Evolutionary conservation across 2,888 invertebrate species (phyloP).

Genomic region (Diplolepis rosae): DNA sequence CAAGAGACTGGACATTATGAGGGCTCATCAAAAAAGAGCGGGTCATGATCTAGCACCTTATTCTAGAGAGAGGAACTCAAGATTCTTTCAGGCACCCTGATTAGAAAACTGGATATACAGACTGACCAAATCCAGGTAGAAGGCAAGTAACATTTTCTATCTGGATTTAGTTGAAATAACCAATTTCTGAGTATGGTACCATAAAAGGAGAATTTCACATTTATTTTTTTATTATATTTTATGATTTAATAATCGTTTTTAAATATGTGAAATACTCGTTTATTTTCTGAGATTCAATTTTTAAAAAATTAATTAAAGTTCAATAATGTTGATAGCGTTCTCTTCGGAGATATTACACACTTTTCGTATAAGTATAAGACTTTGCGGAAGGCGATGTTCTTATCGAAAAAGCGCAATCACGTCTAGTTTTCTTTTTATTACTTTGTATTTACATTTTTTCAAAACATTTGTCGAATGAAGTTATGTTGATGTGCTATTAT

Average conservation of each 20-base stretch:
- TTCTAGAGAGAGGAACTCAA: slow-evolving; percentile 49
- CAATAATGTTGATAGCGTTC: not conserved
- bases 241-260: not conserved
- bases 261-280: not conserved
- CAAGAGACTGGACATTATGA: slow-evolving; percentile 70
- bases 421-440: slow-evolving; percentile 19
- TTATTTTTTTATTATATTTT: not conserved
- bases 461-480: not conserved
- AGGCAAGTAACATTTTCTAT: slow-evolving; percentile 3
- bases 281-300: not conserved
- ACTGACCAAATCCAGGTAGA: slow-evolving; percentile 10
- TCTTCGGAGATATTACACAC: slow-evolving; percentile 38
- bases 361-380: slow-evolving; percentile 56
- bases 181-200: not conserved
- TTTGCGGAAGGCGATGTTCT: slow-evolving; percentile 49
- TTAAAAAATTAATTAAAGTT: no score
- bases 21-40: slow-evolving; percentile 58
- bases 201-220: not conserved
- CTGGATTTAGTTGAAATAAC: not conserved
- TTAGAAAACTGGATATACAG: not conserved
- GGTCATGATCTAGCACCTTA: slow-evolving; percentile 57
- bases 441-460: not conserved
- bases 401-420: slow-evolving; percentile 27
- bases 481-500: not conserved
- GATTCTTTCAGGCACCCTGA: slow-evolving; percentile 1